A percentile compares a stretch with the other conserved stretches of the same genome.
Evolutionary conservation across 2,888 invertebrate genomes (phyloP).

Genomic region (Fragum sueziense): DNA sequence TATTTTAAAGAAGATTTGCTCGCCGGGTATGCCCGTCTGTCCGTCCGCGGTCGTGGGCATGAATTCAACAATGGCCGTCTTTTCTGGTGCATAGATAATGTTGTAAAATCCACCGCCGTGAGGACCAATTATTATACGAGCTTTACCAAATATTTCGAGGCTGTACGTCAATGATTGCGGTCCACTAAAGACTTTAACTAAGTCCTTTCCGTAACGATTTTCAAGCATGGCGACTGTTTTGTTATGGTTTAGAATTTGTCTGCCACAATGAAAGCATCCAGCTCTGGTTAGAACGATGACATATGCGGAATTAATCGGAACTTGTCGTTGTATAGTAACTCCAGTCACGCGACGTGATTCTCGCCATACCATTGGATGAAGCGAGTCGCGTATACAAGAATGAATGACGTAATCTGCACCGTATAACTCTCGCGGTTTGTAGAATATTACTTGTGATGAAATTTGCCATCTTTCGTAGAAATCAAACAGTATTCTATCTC

Average conservation of each 20-base stretch:
- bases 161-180: not conserved
- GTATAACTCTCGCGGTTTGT: not conserved
- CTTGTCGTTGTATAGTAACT: not conserved
- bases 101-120: constrained; percentile 32
- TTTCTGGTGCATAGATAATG: constrained; percentile 16
- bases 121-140: constrained; percentile 14
- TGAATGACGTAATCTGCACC: constrained; percentile 24
- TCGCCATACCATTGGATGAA: constrained; percentile 31
- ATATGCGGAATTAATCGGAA: not conserved
- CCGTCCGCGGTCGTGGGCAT: constrained; percentile 24
- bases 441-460: constrained; percentile 3
- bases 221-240: not conserved
- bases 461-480: constrained; percentile 15
- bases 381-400: constrained; percentile 12
- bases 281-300: constrained; percentile 9
- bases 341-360: constrained; percentile 12
- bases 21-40: not conserved
- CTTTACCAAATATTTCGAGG: constrained; percentile 5
- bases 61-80: constrained; percentile 6
- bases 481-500: constrained; percentile 32
- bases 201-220: not conserved
- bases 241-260: constrained; percentile 11
- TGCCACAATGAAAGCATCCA: constrained; percentile 23
- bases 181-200: constrained; percentile 10
- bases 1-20: constrained; percentile 19